Conservation (phyloP, 2,888 invertebrate genomes). For the Acanthosepion lycidas region DNA sequence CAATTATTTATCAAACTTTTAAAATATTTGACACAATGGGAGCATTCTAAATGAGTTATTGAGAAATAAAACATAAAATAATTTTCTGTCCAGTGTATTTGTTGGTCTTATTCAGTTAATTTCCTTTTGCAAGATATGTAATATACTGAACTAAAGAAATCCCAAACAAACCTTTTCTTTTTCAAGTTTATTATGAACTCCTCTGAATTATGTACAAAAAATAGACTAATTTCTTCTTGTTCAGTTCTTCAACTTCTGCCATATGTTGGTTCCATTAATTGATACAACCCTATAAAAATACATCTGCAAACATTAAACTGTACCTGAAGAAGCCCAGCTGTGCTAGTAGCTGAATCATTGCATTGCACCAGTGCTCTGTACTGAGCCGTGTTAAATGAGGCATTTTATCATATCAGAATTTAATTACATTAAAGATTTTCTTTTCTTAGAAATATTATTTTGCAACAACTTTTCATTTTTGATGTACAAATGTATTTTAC, state of each 20-base stretch:
- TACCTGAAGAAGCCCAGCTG: conserved; percentile 3
- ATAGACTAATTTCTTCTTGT: neutral
- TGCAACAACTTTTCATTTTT: too few species aligned
- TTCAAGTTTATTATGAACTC: neutral
- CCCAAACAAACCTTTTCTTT: neutral
- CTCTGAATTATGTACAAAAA: neutral
- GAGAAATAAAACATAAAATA: too few species aligned
- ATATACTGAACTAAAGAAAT: neutral
- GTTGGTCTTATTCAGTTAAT: too few species aligned
- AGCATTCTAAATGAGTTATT: too few species aligned
- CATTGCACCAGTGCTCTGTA: neutral
- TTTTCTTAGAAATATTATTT: neutral
- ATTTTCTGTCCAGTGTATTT: too few species aligned
- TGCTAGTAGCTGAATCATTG: neutral
- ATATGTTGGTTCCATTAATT: neutral
- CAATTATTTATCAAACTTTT: too few species aligned
- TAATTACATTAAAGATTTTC: neutral
- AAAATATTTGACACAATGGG: too few species aligned
- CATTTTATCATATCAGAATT: neutral
- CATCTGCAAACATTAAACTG: neutral
- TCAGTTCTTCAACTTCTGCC: neutral
- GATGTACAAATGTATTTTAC: neutral
- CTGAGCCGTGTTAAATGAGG: neutral
- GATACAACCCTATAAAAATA: neutral
- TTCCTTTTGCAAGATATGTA: neutral